Evolutionary conservation across 92 coral and sea anemone species (phyloP).

Genomic region (Epizoanthus illoricatus): DNA sequence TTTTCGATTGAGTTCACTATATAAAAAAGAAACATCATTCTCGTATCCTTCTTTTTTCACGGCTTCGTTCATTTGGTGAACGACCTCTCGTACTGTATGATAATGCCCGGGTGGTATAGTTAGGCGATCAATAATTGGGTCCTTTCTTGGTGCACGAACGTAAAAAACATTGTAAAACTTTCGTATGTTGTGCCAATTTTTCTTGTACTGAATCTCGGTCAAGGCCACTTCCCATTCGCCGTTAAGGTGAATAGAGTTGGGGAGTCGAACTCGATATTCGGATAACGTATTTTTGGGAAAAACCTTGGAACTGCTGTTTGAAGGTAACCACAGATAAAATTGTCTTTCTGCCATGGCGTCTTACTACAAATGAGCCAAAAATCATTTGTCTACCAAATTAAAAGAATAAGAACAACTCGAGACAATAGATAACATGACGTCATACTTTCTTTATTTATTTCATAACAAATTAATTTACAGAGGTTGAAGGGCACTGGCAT

Average conservation of each 20-base stretch:
- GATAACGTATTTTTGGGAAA: too few species aligned
- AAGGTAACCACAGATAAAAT: too few species aligned
- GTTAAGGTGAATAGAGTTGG: constrained; percentile 21
- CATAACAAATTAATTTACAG: constrained; percentile 11
- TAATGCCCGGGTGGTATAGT: too few species aligned
- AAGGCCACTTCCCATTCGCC: constrained; percentile 39
- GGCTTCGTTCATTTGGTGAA: constrained; percentile 42
- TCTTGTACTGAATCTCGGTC: constrained; percentile 19
- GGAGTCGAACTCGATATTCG: constrained; percentile 46
- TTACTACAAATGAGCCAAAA: constrained; percentile 7
- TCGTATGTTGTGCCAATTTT: too few species aligned
- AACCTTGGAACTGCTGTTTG: too few species aligned
- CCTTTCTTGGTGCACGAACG: constrained; percentile 24
- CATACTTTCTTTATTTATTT: constrained; percentile 6
- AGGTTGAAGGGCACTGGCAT: constrained; percentile 5
- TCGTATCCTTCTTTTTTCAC: constrained; percentile 11
- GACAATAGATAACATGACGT: constrained; percentile 2
- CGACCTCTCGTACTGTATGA: constrained; percentile 36
- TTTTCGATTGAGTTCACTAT: constrained; percentile 34
- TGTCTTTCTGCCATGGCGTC: constrained; percentile 56
- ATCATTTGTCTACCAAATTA: neutral
- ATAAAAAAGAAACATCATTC: constrained; percentile 33
- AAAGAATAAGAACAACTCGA: neutral
- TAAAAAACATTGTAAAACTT: too few species aligned
- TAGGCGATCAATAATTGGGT: neutral